These are phyloP conservation scores for Eurytoma adleriae DNA, from an alignment of 2,888 invertebrate species.

Conservation along the genomic window DNA sequence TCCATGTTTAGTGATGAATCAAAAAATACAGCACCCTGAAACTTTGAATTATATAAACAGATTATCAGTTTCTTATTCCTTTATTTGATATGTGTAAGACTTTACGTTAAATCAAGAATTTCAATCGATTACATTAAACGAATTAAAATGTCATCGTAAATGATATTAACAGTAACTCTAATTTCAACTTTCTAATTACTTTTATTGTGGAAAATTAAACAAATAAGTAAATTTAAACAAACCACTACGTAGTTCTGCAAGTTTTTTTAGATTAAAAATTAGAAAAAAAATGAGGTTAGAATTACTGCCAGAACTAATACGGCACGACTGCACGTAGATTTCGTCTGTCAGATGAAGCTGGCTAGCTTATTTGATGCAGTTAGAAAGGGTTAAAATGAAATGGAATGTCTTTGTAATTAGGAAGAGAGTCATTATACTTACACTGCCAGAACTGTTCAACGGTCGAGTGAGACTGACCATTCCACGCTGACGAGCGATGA, in stretches of 20 bases:
- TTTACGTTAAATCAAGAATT: too few relatives aligned
- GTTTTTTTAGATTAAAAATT: too few relatives aligned
- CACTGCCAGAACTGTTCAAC: conserved; percentile 66
- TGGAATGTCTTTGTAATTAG: background rate
- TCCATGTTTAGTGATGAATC: conserved; percentile 71
- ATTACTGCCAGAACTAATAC: background rate
- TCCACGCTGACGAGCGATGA: conserved; percentile 49
- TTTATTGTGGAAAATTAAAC: too few relatives aligned
- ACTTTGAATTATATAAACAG: conserved; percentile 13
- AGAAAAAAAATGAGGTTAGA: background rate
- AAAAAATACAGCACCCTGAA: conserved; percentile 69
- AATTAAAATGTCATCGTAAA: too few relatives aligned
- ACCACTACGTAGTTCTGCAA: too few relatives aligned
- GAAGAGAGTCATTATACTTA: conserved; percentile 61
- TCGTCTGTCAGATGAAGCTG: background rate
- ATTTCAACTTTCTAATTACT: too few relatives aligned
- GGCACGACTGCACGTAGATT: background rate
- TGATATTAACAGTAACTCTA: too few relatives aligned
- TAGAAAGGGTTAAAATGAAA: background rate
- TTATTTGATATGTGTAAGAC: too few relatives aligned
- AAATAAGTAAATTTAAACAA: too few relatives aligned
- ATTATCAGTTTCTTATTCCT: too few relatives aligned
- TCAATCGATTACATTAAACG: too few relatives aligned
- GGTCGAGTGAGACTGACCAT: conserved; percentile 70
- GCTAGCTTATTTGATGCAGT: background rate